Evolutionary conservation across 2,113 vertebrate genomes (phyloP).

Genomic region (Pteruthius melanotis): DNA sequence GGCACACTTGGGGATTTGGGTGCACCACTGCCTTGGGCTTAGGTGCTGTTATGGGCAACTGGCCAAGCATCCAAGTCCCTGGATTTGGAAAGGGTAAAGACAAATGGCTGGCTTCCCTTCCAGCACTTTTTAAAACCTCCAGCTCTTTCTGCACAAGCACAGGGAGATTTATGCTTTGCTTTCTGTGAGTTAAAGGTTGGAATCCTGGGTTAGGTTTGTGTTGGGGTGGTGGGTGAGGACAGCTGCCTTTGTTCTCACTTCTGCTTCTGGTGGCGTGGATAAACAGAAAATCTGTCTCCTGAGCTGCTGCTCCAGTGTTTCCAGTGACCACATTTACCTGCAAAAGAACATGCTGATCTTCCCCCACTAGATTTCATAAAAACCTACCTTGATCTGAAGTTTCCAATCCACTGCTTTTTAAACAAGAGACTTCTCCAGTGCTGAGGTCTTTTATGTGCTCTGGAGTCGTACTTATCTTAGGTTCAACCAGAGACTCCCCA

Average conservation of each 20-base stretch:
- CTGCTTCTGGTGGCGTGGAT: background rate
- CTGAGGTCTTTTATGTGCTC: fast-evolving
- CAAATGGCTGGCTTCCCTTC: background rate
- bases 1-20: background rate
- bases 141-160: background rate
- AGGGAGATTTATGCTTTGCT: background rate
- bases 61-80: background rate
- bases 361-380: background rate
- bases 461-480: background rate
- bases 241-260: background rate
- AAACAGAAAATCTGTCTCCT: background rate
- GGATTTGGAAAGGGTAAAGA: background rate
- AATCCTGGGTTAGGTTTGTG: background rate
- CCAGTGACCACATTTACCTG: background rate
- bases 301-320: background rate
- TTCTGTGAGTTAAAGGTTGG: background rate
- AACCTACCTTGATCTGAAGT: background rate
- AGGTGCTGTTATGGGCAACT: background rate
- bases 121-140: background rate
- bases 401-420: background rate
- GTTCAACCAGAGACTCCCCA: background rate
- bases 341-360: conserved; percentile 11
- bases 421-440: background rate
- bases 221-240: background rate
- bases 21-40: background rate